Base-by-base conservation (phyloP, 30 jellyfish, hydroid and myxozoan species). In the Chrysaora quinquecirrha region DNA sequence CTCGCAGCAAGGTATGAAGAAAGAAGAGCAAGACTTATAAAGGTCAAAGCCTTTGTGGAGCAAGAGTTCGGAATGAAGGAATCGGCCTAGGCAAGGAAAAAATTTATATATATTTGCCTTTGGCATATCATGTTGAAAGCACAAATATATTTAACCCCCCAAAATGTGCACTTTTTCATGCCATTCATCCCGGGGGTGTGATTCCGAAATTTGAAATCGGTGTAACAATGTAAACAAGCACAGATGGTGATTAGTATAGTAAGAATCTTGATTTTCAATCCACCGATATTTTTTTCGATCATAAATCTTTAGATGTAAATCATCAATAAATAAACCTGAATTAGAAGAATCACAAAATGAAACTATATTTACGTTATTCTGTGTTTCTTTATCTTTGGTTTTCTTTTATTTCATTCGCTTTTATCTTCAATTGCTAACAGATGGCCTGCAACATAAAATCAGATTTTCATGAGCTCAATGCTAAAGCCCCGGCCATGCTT, bases 391-490 rank as follows among this genome's bases (percentile, higher is more conserved):
- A 3, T 3, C 54, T 14, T 3, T n/a, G 54, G 54, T 6, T 38
- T 38, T 14, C 54, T 38, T 38, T 6, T 3, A 3, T 38, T 38
- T 14, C 68, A 10, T 3, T 20, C 29, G 25, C 68, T 9, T 3
- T 52, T 9, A 43, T 9, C 29, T 67, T 80, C 77, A 80, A 56
- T 80, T 80, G 34, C 66, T 80, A 0, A 69, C 71, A n/a, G 90
- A 80, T 20, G 90, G 90, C 83, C 90, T 80, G 19, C 1, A 78
- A 63, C 10, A 24, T 24, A 54, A 48, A 30, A 29, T 25, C 14
- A n/a, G n/a, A n/a, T n/a, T n/a, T n/a, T n/a, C n/a, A n/a, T n/a
- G n/a, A n/a, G n/a, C n/a, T n/a, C n/a, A n/a, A n/a, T n/a, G n/a
- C n/a, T n/a, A n/a, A n/a, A n/a, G n/a, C n/a, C n/a, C n/a, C n/a